Evolutionary conservation across 64 coral and sea anemone species (phyloP), one percentile per base, ranked within the genome.

Genomic region (Actinia tenebrosa): DNA sequence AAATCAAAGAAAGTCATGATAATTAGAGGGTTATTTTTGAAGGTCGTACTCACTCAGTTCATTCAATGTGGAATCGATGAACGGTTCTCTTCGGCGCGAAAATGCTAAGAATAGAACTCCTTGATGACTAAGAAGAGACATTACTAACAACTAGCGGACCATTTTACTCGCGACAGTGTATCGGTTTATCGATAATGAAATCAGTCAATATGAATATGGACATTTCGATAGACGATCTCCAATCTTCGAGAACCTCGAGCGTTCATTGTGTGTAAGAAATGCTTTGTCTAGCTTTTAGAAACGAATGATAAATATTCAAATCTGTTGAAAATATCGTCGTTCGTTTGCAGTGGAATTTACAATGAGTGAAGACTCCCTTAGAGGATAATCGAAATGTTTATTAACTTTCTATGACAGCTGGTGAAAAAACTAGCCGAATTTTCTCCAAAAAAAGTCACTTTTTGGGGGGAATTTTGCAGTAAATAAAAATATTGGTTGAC

Each of bases 181-280:
- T 75, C 69, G 26, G 0, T 75, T 75, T 75, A 75, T 75, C 69
- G 69, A 75, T 75, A 75, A 75, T 75, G 69, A 75, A 75, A 75
- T 75, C 69, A 75, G 23, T 42, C 6, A 75, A 75, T 30, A 75
- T 75, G 23, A 75, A 75, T 75, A 75, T 30, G n/a, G 23, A 42
- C 10, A 1, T 75, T 75, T 42, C 25, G 69, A 75, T 43, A 75
- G 11, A 7, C 15, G 69, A 75, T 30, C 27, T 75, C 23, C 27
- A 75, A 75, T 75, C 69, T 75, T 30, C 26, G 9, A n/a, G 22
- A 15, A 27, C 7, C 22, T 27, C 3, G 69, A 75, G 11, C 25
- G 37, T 26, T 75, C 69, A 14, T 30, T 42, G n/a, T 75, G 69
- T 14, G 13, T 42, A 75, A 75, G 69, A 42, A 75, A 75, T 75